phyloP scores from a whole-genome alignment of 1,140 invertebrate genomes.

The Drosophila simulans region DNA sequence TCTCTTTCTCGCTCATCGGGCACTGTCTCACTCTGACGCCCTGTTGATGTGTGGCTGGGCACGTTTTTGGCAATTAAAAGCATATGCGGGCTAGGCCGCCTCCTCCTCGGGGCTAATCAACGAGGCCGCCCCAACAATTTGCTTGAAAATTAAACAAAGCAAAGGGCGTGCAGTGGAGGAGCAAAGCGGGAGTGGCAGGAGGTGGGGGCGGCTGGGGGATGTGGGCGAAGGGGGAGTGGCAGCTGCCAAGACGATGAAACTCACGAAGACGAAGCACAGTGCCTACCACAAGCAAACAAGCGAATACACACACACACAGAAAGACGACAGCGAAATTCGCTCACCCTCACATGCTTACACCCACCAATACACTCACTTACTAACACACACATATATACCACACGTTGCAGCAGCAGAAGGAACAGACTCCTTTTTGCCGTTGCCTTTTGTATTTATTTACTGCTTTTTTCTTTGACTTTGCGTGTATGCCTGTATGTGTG shows the following conservation, averaged over 20 bases:
- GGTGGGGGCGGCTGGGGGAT: too few relatives aligned
- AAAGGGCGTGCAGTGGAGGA: constrained; percentile 33
- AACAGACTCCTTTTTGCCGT: constrained; percentile 59
- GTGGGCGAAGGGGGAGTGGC: background rate
- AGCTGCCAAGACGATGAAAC: constrained; percentile 56
- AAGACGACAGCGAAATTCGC: constrained; percentile 30
- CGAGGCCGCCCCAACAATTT: constrained; percentile 68
- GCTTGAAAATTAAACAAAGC: constrained; percentile 66
- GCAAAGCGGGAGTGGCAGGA: background rate
- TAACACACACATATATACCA: constrained; percentile 33
- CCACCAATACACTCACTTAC: constrained; percentile 25
- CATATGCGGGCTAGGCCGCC: constrained; percentile 69
- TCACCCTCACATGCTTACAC: constrained; percentile 30
- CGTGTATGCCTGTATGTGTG: constrained; percentile 6
- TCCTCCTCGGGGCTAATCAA: constrained; percentile 72
- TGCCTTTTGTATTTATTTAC: constrained; percentile 70
- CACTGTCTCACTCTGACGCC: constrained; percentile 19
- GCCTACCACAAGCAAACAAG: constrained; percentile 56
- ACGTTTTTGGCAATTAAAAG: constrained; percentile 74
- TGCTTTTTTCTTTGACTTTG: constrained; percentile 45
- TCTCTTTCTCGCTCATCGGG: constrained; percentile 10
- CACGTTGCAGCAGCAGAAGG: constrained; percentile 59
- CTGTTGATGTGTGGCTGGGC: constrained; percentile 59
- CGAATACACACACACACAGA: constrained; percentile 31
- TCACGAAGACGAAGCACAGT: constrained; percentile 65